phyloP scores from a whole-genome alignment of 2,888 invertebrate genomes.

The Laothoe populi region DNA sequence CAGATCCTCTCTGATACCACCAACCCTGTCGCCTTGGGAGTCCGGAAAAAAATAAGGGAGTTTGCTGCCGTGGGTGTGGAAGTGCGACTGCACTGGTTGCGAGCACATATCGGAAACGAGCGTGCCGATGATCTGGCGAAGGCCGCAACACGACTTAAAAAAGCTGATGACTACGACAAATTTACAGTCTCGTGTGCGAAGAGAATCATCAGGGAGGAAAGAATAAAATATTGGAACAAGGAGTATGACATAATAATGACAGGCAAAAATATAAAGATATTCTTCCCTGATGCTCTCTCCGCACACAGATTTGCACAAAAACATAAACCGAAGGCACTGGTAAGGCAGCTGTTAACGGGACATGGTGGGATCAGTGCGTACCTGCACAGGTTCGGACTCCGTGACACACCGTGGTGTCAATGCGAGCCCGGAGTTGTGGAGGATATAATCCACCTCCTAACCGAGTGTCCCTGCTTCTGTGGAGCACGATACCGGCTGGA shows the following conservation, averaged over 20 bases:
- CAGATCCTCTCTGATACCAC: not conserved
- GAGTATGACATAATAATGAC: not conserved
- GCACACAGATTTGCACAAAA: not conserved
- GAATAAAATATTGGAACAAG: not conserved
- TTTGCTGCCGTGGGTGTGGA: no score
- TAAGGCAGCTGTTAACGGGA: conserved; percentile 9
- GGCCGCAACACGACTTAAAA: not conserved
- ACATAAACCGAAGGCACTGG: not conserved
- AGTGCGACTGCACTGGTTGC: not conserved
- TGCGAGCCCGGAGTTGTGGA: conserved; percentile 10
- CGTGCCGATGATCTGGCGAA: not conserved
- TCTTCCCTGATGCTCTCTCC: not conserved
- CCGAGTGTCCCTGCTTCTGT: conserved; percentile 1
- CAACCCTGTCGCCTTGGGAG: not conserved
- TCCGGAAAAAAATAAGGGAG: not conserved
- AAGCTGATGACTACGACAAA: not conserved
- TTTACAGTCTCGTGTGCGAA: not conserved
- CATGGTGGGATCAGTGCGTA: conserved; percentile 7
- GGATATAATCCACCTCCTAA: not conserved
- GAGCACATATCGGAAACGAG: not conserved
- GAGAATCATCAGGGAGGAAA: not conserved
- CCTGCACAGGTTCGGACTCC: conserved; percentile 15
- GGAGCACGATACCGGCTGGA: not conserved
- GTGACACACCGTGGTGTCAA: not conserved
- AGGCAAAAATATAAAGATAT: not conserved